Evolutionary conservation across 2,888 invertebrate genomes (phyloP).

Genomic region (Pachymerium ferrugineum): DNA sequence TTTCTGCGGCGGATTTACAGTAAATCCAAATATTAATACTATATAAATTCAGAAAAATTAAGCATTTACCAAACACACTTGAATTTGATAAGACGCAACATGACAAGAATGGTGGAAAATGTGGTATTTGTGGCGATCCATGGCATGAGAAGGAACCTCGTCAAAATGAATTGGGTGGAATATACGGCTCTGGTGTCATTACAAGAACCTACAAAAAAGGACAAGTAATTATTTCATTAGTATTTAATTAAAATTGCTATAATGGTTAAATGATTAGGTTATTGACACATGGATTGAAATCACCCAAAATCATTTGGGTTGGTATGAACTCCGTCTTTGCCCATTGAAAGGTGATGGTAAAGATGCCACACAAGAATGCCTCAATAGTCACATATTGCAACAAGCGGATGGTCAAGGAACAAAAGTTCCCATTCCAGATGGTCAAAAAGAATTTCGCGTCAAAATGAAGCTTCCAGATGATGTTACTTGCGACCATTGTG

Average conservation of each 20-base stretch:
- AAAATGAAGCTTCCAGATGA: constrained; percentile 48
- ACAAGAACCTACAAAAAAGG: constrained; percentile 74
- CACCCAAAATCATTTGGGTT: constrained; percentile 43
- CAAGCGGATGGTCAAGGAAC: constrained; percentile 39
- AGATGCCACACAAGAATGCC: constrained; percentile 54
- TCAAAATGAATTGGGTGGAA: constrained; percentile 84
- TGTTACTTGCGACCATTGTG: constrained; percentile 54
- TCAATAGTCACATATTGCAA: constrained; percentile 47
- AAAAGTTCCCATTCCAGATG: not conserved
- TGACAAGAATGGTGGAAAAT: constrained; percentile 70
- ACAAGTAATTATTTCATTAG: constrained; percentile 49
- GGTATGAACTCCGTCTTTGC: constrained; percentile 53
- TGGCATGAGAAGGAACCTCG: constrained; percentile 68
- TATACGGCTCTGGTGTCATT: constrained; percentile 77
- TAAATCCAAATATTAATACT: not conserved
- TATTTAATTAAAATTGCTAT: not conserved
- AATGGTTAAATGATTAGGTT: not conserved
- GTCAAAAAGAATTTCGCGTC: constrained; percentile 18
- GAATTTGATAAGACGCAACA: constrained; percentile 58
- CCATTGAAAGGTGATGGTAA: constrained; percentile 43
- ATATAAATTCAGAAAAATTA: not conserved
- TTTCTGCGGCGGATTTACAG: constrained; percentile 43
- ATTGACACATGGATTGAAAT: constrained; percentile 24
- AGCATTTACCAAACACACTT: not conserved
- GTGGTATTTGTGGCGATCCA: constrained; percentile 80